Evolutionary conservation across 2,888 invertebrate species (phyloP).

Genomic region (Gymnoscelis rufifasciata): DNA sequence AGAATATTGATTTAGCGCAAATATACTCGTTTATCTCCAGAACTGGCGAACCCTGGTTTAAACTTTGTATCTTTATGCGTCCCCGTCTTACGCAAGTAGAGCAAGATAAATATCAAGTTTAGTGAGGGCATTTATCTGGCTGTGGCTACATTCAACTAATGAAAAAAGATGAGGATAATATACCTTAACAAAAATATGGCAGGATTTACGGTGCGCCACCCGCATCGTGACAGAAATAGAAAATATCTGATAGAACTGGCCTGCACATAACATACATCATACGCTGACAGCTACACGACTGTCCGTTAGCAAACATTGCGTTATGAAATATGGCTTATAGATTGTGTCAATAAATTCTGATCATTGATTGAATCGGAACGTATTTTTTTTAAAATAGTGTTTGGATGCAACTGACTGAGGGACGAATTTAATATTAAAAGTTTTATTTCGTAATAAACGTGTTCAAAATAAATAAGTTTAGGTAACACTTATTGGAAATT

Average conservation of each 20-base stretch:
- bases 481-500: no score
- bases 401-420: no score
- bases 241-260: constrained; percentile 54
- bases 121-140: constrained; percentile 42
- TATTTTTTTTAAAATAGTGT: no score
- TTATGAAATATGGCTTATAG: constrained; percentile 14
- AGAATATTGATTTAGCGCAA: constrained; percentile 11
- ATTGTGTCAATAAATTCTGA: constrained; percentile 3
- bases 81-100: constrained; percentile 20
- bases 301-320: constrained; percentile 45
- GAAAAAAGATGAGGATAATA: constrained; percentile 53
- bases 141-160: constrained; percentile 47
- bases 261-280: constrained; percentile 57
- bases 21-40: constrained; percentile 7
- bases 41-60: constrained; percentile 13
- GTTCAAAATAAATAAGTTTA: no score
- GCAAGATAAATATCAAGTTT: constrained; percentile 37
- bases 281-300: constrained; percentile 53
- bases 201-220: constrained; percentile 54
- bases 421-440: no score
- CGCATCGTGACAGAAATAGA: constrained; percentile 66
- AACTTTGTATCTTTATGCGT: constrained; percentile 24
- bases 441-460: no score
- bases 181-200: constrained; percentile 55
- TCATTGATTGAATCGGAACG: background rate